Base-by-base conservation (phyloP, 1,140 invertebrate genomes). In the Trypoxylus dichotomus region DNA sequence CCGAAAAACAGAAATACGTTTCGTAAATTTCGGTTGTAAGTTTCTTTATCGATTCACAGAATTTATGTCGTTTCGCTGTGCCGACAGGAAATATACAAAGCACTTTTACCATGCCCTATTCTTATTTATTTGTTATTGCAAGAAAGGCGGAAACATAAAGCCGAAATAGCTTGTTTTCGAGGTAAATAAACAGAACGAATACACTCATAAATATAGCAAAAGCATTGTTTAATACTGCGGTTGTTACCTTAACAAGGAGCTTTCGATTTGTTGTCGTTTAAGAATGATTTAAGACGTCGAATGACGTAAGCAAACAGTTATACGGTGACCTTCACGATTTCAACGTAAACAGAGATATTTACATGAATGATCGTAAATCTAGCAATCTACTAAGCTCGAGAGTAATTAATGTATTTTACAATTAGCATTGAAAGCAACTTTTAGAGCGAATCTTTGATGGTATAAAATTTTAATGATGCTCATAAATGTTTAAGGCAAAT, bases 1-100 rank as follows among this genome's bases (percentile, higher is more conserved):
- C 19, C 11, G 19, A 11, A 68, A 19, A 68, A 13, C 24, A 29
- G 27, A 27, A 68, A 68, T 27, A 25, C 60, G 25, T 24, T 68
- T 29, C 60, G 21, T 68, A 68, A 68, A 68, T 10, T 68, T 68
- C 60, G 60, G 60, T 25, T 27, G 60, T 68, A 68, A 68, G 60
- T 68, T 68, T 68, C 60, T 68, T 68, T 68, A 68, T 68, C 60
- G 60, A 68, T 68, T 68, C 60, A 68, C 60, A 68, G 7, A 68
- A 68, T 68, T 68, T 68, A 68, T 68, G 19, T 54, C 15, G 47
- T 54, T n/a, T 54, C 15, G 47, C 15, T 54, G 60, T 29, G 21
- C 27, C 27, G 60, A 68, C 27, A 68, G 60, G 24, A 68, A 29
- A 68, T 27, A 68, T 68, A 58, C 3, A 68, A 68, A 25, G 60